A percentile compares a stretch with the other conserved stretches of the same genome.
phyloP scores from a whole-genome alignment of 2,888 invertebrate genomes.

The Tromatobia lineatoria region DNA sequence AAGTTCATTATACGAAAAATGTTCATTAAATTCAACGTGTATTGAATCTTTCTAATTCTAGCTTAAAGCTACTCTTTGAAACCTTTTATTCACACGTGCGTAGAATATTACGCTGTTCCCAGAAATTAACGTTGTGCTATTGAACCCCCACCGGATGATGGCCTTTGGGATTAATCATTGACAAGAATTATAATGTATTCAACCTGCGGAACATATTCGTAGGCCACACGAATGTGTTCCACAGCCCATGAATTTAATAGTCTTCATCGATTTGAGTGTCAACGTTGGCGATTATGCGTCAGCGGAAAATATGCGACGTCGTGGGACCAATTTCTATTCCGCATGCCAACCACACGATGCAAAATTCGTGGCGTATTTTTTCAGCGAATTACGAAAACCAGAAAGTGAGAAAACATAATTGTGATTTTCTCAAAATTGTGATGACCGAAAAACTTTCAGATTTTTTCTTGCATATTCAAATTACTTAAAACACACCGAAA shows the following conservation, averaged over 20 bases:
- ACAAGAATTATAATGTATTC: slow-evolving; percentile 12
- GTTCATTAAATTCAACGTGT: too few relatives aligned
- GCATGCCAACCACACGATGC: slow-evolving; percentile 7
- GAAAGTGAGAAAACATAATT: not conserved
- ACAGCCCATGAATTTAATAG: not conserved
- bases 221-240: too few relatives aligned
- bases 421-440: too few relatives aligned
- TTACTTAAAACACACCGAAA: too few relatives aligned
- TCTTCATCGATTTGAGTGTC: not conserved
- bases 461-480: too few relatives aligned
- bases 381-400: not conserved
- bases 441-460: too few relatives aligned
- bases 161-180: slow-evolving; percentile 22
- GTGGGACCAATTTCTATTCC: not conserved
- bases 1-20: too few relatives aligned
- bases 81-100: not conserved
- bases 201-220: not conserved
- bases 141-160: slow-evolving; percentile 2
- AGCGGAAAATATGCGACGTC: slow-evolving; percentile 11
- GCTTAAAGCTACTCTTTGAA: not conserved
- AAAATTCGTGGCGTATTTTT: not conserved
- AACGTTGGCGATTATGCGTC: slow-evolving; percentile 27
- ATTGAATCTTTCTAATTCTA: not conserved
- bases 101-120: not conserved
- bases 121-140: slow-evolving; percentile 13